Evolutionary conservation across 2,797 vertebrate species (phyloP), one percentile per base, ranked within the genome.

Genomic region (Argyrosomus regius): DNA sequence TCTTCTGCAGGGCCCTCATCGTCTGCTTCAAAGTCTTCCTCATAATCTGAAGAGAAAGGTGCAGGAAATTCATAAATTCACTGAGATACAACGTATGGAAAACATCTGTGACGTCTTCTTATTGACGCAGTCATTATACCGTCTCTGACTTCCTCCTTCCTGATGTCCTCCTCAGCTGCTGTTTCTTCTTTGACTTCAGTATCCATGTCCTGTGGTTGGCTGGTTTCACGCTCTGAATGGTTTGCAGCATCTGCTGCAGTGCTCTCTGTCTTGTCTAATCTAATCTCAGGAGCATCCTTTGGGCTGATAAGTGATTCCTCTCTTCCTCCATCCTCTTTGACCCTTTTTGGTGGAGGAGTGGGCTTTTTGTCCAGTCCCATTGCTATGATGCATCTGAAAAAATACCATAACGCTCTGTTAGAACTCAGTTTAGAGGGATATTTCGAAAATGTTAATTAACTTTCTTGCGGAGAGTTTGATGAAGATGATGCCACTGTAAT

Each of bases 1-100:
- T 95, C 92, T 17, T 95, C 96, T 53, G 83, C 90, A 58, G 91
- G 91, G 49, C 95, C 96, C 75, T 96, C 95, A 49, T 97, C 96
- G 2, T 97, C 97, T 77, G 87, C 95, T 94, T 99, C 98, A 95
- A 98, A 99, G 94, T 99, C 98, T 90, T 97, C 97, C 75, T 97
- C 96, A 60, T 98, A 98, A 69, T 97, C 98, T 99, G 80, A 86
- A 81, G 72, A 20, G 84, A 73, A 90, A 90, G 39, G 63, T 5
- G 35, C 5, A 54, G 1, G 48, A 17, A 14, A 45, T 50, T 12
- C 1, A 45, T 13, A 9, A 14, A 45, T 56, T 13, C 1, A 46
- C 9, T 50, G 1, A 18, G 26, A 24, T 0, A 6, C 12, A 13
- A 8, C 3, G 3, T 17, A n/a, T 12, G 14, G 0, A 61, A 14